phyloP scores from a whole-genome alignment of 30 jellyfish, hydroid and myxozoan species.

The Turritopsis rubra region DNA sequence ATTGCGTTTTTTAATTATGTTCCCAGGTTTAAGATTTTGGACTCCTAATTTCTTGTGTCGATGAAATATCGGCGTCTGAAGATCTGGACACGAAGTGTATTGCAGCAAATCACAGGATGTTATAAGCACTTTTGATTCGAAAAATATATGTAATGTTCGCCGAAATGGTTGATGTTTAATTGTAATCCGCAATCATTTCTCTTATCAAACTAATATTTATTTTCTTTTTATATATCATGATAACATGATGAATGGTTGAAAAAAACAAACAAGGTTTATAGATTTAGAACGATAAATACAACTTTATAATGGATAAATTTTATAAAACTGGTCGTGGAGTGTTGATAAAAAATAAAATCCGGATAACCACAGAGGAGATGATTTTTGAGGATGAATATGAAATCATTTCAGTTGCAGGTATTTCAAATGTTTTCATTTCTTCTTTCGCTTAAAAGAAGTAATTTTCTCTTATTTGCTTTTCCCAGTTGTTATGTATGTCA shows the following conservation, averaged over 20 bases:
- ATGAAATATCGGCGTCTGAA: background rate
- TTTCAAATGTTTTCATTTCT: too few relatives aligned
- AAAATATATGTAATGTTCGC: background rate
- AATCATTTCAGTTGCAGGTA: slow-evolving; percentile 6
- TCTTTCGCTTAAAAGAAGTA: background rate
- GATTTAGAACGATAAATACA: too few relatives aligned
- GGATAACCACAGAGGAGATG: background rate
- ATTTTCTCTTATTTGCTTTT: background rate
- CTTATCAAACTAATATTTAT: background rate
- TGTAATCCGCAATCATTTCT: background rate
- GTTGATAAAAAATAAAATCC: too few relatives aligned
- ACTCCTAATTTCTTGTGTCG: background rate
- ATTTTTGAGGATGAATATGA: slow-evolving; percentile 7
- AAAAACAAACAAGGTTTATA: background rate
- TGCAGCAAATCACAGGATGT: background rate
- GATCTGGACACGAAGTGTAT: background rate
- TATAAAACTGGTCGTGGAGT: background rate
- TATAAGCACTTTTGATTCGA: too few relatives aligned
- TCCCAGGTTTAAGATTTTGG: too few relatives aligned
- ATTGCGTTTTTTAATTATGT: too few relatives aligned
- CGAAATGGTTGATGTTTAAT: background rate
- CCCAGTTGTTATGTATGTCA: background rate
- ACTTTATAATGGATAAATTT: background rate
- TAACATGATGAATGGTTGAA: background rate
- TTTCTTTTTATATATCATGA: background rate